A percentile compares a stretch with the other conserved stretches of the same genome.
Evolutionary conservation across 2,113 vertebrate species (phyloP).

Genomic region (Atlantisia rogersi): DNA sequence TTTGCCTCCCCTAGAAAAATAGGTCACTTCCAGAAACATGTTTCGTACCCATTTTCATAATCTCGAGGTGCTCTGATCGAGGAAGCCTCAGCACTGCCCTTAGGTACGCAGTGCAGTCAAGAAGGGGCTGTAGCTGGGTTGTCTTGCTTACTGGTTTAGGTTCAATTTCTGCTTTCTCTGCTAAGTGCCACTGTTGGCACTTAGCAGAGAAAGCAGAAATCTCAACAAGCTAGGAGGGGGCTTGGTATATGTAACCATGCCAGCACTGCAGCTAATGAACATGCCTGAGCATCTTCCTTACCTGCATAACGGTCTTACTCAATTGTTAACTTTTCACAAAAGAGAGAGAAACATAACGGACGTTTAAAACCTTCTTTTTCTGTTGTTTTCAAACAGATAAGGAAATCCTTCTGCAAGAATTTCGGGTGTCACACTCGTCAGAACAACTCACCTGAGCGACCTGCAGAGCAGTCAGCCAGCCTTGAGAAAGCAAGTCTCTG

Average conservation of each 20-base stretch:
- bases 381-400: neutral
- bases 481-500: neutral
- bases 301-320: neutral
- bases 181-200: no score
- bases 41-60: neutral
- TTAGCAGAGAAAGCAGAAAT: neutral
- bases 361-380: neutral
- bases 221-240: neutral
- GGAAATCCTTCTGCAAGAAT: neutral
- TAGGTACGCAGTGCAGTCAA: no score
- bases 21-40: neutral
- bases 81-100: neutral
- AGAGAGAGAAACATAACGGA: neutral
- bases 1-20: neutral
- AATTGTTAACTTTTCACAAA: neutral
- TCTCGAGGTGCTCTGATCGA: neutral
- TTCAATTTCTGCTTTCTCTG: no score
- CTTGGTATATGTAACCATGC: neutral
- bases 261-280: neutral
- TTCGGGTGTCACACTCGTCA: neutral
- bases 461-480: neutral
- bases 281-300: neutral
- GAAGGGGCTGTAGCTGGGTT: neutral
- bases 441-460: neutral
- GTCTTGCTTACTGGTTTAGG: neutral